phyloP scores from a whole-genome alignment of 23 tunicate genomes.

The Styela clava region DNA sequence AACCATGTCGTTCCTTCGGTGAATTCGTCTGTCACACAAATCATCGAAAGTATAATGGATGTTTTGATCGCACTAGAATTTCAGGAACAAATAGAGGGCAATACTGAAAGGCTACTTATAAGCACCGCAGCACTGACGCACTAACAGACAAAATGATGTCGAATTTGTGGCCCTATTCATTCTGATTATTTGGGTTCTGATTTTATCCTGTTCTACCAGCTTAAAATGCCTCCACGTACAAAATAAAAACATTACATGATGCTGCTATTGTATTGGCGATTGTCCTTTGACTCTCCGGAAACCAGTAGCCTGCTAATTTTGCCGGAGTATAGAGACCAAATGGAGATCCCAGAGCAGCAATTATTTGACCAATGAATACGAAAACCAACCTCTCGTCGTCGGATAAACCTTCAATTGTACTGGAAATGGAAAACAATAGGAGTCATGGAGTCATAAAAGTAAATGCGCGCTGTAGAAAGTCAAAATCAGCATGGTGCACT shows the following conservation, averaged over 20 bases:
- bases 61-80: no score
- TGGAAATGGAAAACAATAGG: conserved; percentile 4
- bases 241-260: conserved; percentile 56
- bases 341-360: conserved; percentile 77
- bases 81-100: no score
- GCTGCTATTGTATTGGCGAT: conserved; percentile 71
- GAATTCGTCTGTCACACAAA: no score
- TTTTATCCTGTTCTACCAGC: no score
- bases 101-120: no score
- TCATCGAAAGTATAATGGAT: no score
- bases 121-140: no score
- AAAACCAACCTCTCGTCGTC: conserved; percentile 30
- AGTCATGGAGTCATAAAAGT: conserved; percentile 11
- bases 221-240: no score
- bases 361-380: conserved; percentile 63
- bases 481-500: neutral
- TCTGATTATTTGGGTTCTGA: no score
- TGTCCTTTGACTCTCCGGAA: conserved; percentile 73
- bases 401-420: conserved; percentile 38
- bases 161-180: no score
- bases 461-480: neutral
- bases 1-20: no score
- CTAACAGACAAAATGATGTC: no score
- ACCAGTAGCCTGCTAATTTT: conserved; percentile 76
- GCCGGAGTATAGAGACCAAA: conserved; percentile 83